Base-by-base conservation (phyloP, 2,888 invertebrate genomes). In the Tinea pellionella region DNA sequence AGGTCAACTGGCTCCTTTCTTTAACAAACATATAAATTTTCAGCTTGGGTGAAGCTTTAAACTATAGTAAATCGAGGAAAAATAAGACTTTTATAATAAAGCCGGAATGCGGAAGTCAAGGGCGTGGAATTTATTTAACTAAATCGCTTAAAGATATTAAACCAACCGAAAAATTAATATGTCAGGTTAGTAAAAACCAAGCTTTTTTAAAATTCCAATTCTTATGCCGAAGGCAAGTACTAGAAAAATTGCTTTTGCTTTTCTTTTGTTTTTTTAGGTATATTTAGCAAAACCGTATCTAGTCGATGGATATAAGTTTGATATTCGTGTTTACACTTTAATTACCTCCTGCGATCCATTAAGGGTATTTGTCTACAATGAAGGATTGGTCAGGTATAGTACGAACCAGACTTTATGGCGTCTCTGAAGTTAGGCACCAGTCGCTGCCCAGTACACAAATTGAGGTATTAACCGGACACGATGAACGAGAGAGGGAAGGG, bases 301-400 rank as follows among this genome's bases (percentile, higher is more conserved):
- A 55, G 93, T 97, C 15, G 96, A 97, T 74, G 96, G 96, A 1
- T 96, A 93, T 76, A 97, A 97, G 84, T 97, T 97, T 77, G 97
- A 97, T 78, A 89, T 97, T 61, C 89, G 97, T 63, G 91, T 97
- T 11, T 97, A 97, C 75, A 92, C 93, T 0, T 85, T 97, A 29
- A 93, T 97, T 63, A 96, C 97, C 0, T 95, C 96, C 0, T 96
- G 96, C 73, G 96, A 96, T 79, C 97, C 97, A 0, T 87, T 97
- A 43, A 89, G 96, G 65, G 92, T 97, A 65, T 97, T 94, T 75
- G 92, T 97, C 7, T 97, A 94, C 78, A 96, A 96, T 70, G 97
- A 97, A 82, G 97, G 97, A 0, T 89, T 97, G 63, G 96, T 93
- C 6, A 90, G 94, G 92, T 91, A 70, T n/a, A n/a, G n/a, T n/a